These are phyloP conservation scores for Tachypleus tridentatus DNA, from an alignment of 1,140 invertebrate species.

Conservation along the genomic window DNA sequence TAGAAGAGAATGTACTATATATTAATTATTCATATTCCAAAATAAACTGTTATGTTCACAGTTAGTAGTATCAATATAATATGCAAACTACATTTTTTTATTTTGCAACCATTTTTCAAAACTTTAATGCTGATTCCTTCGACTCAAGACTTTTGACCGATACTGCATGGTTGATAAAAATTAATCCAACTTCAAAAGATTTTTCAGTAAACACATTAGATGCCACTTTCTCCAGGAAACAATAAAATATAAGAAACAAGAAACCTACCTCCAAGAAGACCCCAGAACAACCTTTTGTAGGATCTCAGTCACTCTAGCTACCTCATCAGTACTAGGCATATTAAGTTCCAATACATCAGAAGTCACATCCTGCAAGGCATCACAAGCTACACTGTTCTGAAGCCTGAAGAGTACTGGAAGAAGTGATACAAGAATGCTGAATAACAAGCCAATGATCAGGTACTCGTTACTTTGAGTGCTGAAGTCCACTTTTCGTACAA, in stretches of 20 bases:
- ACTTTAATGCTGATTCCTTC: no score
- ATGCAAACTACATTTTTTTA: no score
- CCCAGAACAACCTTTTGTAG: constrained; percentile 15
- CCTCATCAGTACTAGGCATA: constrained; percentile 16
- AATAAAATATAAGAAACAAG: constrained; percentile 3
- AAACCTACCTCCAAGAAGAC: constrained; percentile 12
- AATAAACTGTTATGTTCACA: no score
- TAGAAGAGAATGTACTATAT: no score
- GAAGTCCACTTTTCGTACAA: constrained; percentile 74
- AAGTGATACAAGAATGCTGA: constrained; percentile 29
- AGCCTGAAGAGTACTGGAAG: constrained; percentile 25
- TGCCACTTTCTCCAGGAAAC: no score
- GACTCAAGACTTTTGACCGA: no score
- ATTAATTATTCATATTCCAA: no score
- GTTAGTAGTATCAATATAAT: no score
- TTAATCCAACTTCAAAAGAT: no score
- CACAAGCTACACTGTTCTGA: constrained; percentile 5
- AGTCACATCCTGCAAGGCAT: constrained; percentile 10
- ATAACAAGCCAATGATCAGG: constrained; percentile 40
- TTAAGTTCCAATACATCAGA: constrained; percentile 11
- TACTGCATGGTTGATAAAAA: no score
- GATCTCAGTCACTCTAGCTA: constrained; percentile 12
- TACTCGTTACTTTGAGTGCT: constrained; percentile 69
- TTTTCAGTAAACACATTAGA: no score
- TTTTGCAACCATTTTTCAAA: no score